Conservation (phyloP, 2,113 vertebrate genomes). For the Aspidoscelis tigris region DNA sequence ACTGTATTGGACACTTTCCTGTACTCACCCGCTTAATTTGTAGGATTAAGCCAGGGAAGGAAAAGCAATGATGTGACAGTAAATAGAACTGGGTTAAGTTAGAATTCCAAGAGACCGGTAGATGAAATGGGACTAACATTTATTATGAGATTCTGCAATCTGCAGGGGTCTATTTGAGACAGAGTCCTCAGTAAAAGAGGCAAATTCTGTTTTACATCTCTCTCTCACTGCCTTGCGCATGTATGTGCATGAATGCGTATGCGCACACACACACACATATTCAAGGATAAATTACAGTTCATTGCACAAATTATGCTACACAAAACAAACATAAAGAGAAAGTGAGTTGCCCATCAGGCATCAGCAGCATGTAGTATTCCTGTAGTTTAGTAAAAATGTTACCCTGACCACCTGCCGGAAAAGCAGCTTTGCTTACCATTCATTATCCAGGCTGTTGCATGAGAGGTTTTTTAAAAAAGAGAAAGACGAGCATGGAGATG, state of each 20-base stretch:
- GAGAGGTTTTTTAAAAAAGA: neutral
- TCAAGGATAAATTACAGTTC: neutral
- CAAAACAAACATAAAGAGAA: constrained; percentile 4
- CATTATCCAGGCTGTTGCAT: neutral
- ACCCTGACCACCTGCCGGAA: neutral
- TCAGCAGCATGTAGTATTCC: neutral
- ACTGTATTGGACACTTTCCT: too few species aligned
- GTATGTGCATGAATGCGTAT: neutral
- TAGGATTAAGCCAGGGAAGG: too few species aligned
- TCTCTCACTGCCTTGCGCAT: fast-evolving
- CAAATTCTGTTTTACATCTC: neutral
- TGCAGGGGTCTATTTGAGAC: neutral
- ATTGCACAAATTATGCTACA: neutral
- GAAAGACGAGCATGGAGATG: neutral
- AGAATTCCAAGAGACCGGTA: neutral
- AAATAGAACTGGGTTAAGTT: neutral
- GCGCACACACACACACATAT: neutral
- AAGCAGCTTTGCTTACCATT: constrained; percentile 15
- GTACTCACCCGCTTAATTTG: too few species aligned
- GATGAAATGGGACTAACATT: neutral
- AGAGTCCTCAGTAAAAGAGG: neutral
- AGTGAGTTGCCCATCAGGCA: neutral
- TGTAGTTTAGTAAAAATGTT: constrained; percentile 24
- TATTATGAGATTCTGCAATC: neutral
- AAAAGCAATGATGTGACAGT: too few species aligned